A percentile compares a stretch with the other conserved stretches of the same genome.
These are phyloP conservation scores for Drosophila putrida DNA, from an alignment of 2,888 invertebrate species.

Conservation along the genomic window DNA sequence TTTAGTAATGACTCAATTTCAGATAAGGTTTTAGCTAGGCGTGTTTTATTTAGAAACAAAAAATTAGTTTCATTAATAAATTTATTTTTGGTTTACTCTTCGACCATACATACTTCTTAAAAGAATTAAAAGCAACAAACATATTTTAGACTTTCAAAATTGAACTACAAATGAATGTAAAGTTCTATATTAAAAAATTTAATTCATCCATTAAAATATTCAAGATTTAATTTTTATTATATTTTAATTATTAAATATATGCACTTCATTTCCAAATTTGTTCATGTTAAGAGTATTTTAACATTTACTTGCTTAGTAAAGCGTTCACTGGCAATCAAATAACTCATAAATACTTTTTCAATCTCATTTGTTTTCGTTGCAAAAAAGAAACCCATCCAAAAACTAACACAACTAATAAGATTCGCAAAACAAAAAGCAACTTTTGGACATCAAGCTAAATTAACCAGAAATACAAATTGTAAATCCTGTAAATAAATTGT, in stretches of 20 bases:
- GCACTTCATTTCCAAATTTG: not conserved
- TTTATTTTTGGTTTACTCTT: too few relatives aligned
- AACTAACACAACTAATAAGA: constrained; percentile 42
- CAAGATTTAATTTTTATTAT: not conserved
- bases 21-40: too few relatives aligned
- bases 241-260: not conserved
- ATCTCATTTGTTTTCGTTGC: constrained; percentile 58
- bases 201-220: not conserved
- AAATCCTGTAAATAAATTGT: constrained; percentile 37
- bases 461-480: constrained; percentile 8
- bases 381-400: constrained; percentile 33
- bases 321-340: constrained; percentile 30
- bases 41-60: too few relatives aligned
- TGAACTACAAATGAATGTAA: not conserved
- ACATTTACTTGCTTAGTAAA: not conserved
- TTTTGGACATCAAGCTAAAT: constrained; percentile 46
- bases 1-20: too few relatives aligned
- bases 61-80: too few relatives aligned
- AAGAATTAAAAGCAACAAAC: too few relatives aligned
- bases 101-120: too few relatives aligned
- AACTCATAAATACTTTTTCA: constrained; percentile 46
- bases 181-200: too few relatives aligned
- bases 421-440: constrained; percentile 29
- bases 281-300: not conserved
- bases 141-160: too few relatives aligned